These are phyloP conservation scores for Ypsolopha sequella DNA, from an alignment of 2,888 invertebrate genomes.

Conservation along the genomic window DNA sequence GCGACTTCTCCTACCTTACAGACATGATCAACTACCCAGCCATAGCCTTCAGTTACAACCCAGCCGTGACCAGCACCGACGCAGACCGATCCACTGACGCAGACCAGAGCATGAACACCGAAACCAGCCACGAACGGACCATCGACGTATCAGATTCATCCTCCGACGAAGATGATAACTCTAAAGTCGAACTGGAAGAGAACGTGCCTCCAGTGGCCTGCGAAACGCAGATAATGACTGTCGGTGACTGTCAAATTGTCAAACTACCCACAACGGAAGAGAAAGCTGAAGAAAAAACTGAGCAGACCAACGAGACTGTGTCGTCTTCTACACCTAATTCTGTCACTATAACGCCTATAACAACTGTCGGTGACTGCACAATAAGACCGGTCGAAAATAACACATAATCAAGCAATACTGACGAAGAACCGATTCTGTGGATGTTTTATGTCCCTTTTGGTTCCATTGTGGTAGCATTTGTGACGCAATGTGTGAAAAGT, in stretches of 20 bases:
- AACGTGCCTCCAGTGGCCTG: slow-evolving; percentile 38
- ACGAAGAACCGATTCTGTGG: slow-evolving; percentile 16
- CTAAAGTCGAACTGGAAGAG: slow-evolving; percentile 42
- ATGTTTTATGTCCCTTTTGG: not conserved
- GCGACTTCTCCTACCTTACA: slow-evolving; percentile 66
- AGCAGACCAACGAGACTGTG: slow-evolving; percentile 15
- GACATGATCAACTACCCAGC: slow-evolving; percentile 62
- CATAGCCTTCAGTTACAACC: slow-evolving; percentile 38
- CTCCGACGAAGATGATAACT: slow-evolving; percentile 46
- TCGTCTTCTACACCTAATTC: slow-evolving; percentile 40
- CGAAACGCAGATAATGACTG: slow-evolving; percentile 63
- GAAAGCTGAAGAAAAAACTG: slow-evolving; percentile 36
- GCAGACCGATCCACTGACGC: slow-evolving; percentile 31
- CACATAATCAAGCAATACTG: slow-evolving; percentile 26
- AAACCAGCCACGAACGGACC: slow-evolving; percentile 40
- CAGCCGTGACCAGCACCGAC: slow-evolving; percentile 6
- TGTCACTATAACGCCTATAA: slow-evolving; percentile 59
- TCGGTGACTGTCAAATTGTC: slow-evolving; percentile 64
- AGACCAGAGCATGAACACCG: slow-evolving; percentile 29
- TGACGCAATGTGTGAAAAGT: not conserved
- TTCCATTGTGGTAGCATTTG: slow-evolving; percentile 15
- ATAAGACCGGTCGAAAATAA: slow-evolving; percentile 56
- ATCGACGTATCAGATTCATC: slow-evolving; percentile 59
- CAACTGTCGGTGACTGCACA: slow-evolving; percentile 62
- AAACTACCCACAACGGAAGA: slow-evolving; percentile 48